Conservation (phyloP, 2,113 vertebrate genomes). For the Brienomyrus longianalis region DNA sequence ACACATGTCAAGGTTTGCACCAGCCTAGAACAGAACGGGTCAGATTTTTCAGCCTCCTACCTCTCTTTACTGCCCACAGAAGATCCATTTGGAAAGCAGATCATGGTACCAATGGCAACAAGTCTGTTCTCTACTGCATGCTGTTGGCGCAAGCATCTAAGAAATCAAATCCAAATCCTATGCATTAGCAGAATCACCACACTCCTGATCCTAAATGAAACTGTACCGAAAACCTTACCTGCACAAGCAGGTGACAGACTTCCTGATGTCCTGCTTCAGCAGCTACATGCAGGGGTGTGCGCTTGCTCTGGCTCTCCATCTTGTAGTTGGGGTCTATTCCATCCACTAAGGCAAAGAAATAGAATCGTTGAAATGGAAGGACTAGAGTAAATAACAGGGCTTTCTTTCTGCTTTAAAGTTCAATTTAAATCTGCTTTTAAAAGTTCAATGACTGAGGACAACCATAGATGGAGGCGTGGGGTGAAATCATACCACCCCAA, state of each 20-base stretch:
- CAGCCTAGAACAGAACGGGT: slow-evolving; percentile 63
- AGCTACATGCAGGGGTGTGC: slow-evolving; percentile 84
- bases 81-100: not conserved
- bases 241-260: slow-evolving; percentile 94
- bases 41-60: not conserved
- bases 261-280: slow-evolving; percentile 86
- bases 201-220: not conserved
- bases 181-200: not conserved
- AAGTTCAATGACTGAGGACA: not conserved
- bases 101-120: not conserved
- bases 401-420: not conserved
- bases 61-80: not conserved
- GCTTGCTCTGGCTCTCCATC: slow-evolving; percentile 90
- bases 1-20: slow-evolving; percentile 90
- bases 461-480: not conserved
- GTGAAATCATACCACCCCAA: not conserved
- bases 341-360: slow-evolving; percentile 67
- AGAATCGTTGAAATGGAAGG: not conserved
- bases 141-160: not conserved
- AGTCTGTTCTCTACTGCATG: not conserved
- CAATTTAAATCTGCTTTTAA: not conserved
- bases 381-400: not conserved
- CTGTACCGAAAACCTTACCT: slow-evolving; percentile 52
- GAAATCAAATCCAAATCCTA: not conserved
- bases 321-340: slow-evolving; percentile 97